Conservation (phyloP, 2,888 invertebrate species). For the Dasypolia templi region DNA sequence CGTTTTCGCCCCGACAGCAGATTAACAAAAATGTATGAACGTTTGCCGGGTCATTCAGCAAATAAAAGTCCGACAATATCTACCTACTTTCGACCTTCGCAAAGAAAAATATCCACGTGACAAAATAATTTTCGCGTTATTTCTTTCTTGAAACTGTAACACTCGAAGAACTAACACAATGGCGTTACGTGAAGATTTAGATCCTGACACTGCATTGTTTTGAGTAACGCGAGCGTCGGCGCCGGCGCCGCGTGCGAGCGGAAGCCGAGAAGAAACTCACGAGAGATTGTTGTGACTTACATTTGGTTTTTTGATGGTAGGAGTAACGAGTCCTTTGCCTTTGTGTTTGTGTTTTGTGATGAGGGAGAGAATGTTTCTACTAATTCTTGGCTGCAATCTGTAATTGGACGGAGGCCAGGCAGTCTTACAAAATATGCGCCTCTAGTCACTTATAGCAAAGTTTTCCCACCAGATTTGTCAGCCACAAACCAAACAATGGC, state of each 20-base stretch:
- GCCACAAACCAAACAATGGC: not conserved
- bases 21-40: no score
- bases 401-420: not conserved
- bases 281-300: constrained; percentile 12
- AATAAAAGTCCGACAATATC: not conserved
- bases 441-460: not conserved
- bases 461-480: not conserved
- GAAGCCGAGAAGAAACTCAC: not conserved
- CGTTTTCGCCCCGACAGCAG: no score
- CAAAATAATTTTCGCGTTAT: not conserved
- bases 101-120: not conserved
- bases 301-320: not conserved
- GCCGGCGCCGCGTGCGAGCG: not conserved
- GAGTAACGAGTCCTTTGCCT: no score
- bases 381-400: no score
- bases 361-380: not conserved
- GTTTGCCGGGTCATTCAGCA: no score
- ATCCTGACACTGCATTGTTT: constrained; percentile 39
- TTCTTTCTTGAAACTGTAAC: constrained; percentile 6
- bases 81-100: no score
- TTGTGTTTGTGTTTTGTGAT: not conserved
- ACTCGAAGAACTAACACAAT: constrained; percentile 18
- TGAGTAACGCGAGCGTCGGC: not conserved
- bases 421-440: not conserved
- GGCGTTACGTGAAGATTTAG: constrained; percentile 10